These are phyloP conservation scores for Cheilosia vulpina DNA, from an alignment of 2,888 invertebrate genomes.

Conservation along the genomic window DNA sequence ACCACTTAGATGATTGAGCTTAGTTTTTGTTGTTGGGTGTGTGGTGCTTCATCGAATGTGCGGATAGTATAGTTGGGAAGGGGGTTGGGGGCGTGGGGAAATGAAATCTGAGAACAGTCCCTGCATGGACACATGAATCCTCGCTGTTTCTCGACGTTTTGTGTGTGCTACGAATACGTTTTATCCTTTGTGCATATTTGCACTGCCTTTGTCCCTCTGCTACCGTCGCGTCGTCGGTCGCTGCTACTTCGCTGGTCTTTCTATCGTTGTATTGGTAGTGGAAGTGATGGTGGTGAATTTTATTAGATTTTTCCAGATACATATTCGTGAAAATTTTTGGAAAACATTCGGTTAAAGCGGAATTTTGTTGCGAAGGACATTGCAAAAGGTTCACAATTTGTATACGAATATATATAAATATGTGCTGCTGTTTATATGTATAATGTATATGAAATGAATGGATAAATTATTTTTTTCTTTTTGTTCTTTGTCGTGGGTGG, in stretches of 20 bases:
- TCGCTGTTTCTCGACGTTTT: slow-evolving; percentile 62
- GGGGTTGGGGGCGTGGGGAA: neutral
- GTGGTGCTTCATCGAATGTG: slow-evolving; percentile 49
- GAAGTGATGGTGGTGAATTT: slow-evolving; percentile 67
- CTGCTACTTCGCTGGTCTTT: slow-evolving; percentile 46
- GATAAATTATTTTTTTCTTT: slow-evolving; percentile 49
- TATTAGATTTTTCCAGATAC: slow-evolving; percentile 74
- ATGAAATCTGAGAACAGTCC: slow-evolving; percentile 57
- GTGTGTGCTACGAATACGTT: slow-evolving; percentile 68
- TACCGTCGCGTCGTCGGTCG: neutral
- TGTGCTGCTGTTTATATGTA: slow-evolving; percentile 36
- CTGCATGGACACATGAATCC: slow-evolving; percentile 70
- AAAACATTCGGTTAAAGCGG: slow-evolving; percentile 74
- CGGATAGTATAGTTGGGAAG: neutral
- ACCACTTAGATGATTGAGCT: slow-evolving; percentile 74
- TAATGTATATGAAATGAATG: slow-evolving; percentile 46
- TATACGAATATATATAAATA: slow-evolving; percentile 30
- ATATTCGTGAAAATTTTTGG: slow-evolving; percentile 71
- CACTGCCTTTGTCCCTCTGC: slow-evolving; percentile 60
- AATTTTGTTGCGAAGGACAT: slow-evolving; percentile 74
- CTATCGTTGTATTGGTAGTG: slow-evolving; percentile 65
- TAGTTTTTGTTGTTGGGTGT: slow-evolving; percentile 57
- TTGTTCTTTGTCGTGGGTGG: slow-evolving; percentile 52
- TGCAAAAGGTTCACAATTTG: slow-evolving; percentile 68
- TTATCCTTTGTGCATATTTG: slow-evolving; percentile 75